Evolutionary conservation across 2,888 invertebrate species (phyloP), one percentile per base, ranked within the genome.

Genomic region (Chrysomela aeneicollis): DNA sequence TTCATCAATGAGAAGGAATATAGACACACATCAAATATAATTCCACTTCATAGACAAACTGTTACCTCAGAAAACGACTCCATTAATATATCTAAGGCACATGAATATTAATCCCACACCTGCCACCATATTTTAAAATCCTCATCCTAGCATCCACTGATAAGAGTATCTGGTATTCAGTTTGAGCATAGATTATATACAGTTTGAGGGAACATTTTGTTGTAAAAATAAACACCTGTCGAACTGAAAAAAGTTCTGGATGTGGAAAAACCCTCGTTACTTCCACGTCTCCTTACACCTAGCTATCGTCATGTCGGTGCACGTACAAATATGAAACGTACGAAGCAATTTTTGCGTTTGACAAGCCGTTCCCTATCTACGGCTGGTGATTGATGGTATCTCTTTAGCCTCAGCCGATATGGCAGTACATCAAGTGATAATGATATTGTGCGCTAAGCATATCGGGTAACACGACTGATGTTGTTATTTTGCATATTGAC

Each of bases 381-480:
- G 73, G 71, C 68, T 71, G 63, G 69, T 76, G 76, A 77, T 76
- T 76, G 77, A 77, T 76, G 76, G 15, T 70, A 73, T 76, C 75
- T 73, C 76, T 73, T 75, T 74, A 73, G 71, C 74, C 71, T 74
- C 74, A 73, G 73, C 73, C 71, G 72, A 71, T 70, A 52, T 52
- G 60, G 42, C 60, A 52, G 67, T 58, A 63, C 63, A 57, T 61
- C 61, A 63, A 65, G 68, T 71, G 72, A 73, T 74, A 74, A 74
- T 73, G 71, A 73, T 72, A 75, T 70, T 70, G 68, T 42, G 67
- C 58, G 72, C 73, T 74, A 73, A 70, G 70, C 71, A 61, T 75
- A 73, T 75, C 73, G 63, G 66, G 68, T 75, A 69, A 74, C 74
- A 57, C 46, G 57, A 26, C 21, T 47, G 46, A 47, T 57, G 46